Conservation (phyloP, 2,113 vertebrate genomes). For the cat (Felis catus) region DNA sequence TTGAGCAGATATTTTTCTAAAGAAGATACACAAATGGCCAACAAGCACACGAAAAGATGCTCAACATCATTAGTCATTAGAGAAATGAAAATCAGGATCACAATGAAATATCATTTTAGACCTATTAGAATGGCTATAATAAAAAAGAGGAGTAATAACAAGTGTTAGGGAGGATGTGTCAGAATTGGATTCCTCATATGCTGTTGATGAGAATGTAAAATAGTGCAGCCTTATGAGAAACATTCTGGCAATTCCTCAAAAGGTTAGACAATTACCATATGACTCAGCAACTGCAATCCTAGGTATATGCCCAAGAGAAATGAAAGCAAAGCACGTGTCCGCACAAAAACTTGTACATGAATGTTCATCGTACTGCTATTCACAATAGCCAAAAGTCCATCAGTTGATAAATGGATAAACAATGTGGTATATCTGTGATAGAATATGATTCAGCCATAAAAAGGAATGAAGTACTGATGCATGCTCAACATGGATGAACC, state of each 20-base stretch:
- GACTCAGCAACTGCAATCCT: neutral
- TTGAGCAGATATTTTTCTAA: neutral
- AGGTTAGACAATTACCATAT: neutral
- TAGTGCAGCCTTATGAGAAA: neutral
- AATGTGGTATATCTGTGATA: neutral
- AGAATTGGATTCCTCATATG: neutral
- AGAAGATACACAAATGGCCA: constrained; percentile 17
- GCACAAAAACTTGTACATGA: neutral
- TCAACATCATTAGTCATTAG: neutral
- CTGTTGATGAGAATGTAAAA: neutral
- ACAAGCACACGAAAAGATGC: constrained; percentile 11
- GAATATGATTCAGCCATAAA: neutral
- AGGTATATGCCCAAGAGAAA: neutral
- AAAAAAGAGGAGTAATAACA: neutral
- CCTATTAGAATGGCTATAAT: neutral
- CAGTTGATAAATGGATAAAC: neutral
- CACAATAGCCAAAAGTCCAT: neutral
- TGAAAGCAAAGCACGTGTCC: neutral
- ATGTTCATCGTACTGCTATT: neutral
- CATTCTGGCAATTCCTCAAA: constrained; percentile 5
- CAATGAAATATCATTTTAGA: neutral
- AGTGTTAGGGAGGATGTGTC: neutral
- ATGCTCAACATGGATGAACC: neutral
- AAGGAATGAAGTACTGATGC: neutral
- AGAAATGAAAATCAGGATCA: constrained; percentile 20